Base-by-base conservation (phyloP, 2,888 invertebrate species). In the Dryocosmus kuriphilus region DNA sequence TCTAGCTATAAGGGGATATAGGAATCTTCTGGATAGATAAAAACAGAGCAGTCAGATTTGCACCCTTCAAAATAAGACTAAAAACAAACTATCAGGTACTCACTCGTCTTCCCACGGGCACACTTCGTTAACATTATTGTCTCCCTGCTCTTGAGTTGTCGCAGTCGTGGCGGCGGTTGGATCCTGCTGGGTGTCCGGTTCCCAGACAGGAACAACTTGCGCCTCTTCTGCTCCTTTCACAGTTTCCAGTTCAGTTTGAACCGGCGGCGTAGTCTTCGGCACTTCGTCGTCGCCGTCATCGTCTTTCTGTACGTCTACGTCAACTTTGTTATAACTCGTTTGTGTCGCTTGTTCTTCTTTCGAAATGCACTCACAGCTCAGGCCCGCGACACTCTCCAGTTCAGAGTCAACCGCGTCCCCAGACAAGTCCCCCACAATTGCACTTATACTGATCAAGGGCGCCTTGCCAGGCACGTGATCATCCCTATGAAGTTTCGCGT, bases 51-150 rank as follows among this genome's bases (percentile, higher is more conserved):
- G 16, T 41, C 41, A 41, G 41, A 60, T 24, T 24, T 30, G 9
- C 16, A 65, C 51, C n/a, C 51, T 51, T n/a, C 9, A 51, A 51
- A 51, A 51, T 51, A 51, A n/a, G 51, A 22, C 8, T n/a, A 22
- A 71, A 78, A 77, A 77, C 67, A 75, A 81, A 32, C 30, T 75
- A 14, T 22, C 27, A 74, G 9, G 79, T 81, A 96, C 97, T 96
- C 94, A 97, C 97, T 97, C 97, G 93, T 97, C 97, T 94, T 97
- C 97, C 97, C 98, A 98, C 79, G 97, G 97, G 93, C 97, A 98
- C 91, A 97, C 95, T 92, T 97, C 96, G 92, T 96, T 96, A 92
- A 94, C 94, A 92, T 95, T 94, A 90, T 91, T 91, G 91, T 91
- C 91, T 88, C 89, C 89, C 90, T 90, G 89, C 87, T 90, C 89